Evolutionary conservation across 2,113 vertebrate species (phyloP), one percentile per base, ranked within the genome.

Genomic region (Colinus virginianus): DNA sequence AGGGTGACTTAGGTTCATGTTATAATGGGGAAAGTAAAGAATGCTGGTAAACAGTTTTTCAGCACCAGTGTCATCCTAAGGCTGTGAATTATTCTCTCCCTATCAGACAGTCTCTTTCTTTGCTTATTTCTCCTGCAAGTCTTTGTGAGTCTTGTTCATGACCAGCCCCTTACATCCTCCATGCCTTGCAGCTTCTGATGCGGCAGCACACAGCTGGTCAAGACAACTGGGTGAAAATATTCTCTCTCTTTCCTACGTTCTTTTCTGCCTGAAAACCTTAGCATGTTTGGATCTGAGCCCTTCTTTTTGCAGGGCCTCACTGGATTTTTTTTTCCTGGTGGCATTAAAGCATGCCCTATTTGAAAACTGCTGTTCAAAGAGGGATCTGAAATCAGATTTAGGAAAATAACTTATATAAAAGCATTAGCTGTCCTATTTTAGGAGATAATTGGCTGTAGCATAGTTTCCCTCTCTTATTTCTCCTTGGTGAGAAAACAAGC

Each of bases 391-490:
- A 63, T 5, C 18, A 90, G 70, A 80, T 78, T 71, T 56, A 79
- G 46, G 74, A n/a, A 89, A 90, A 88, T 78, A 86, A 61, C 40
- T 66, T 15, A 4, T 10, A 85, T 34, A 45, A 91, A 90, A 95
- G 69, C 53, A 84, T 15, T 38, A 86, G 72, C 88, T 84, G 88
- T 25, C 88, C 86, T 87, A 78, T 90, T 92, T 94, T 58, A 72
- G 92, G 80, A 87, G 16, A 61, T 78, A 90, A 91, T 81, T 94
- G 90, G 45, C 77, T 93, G 86, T 72, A 86, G 69, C 88, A 58
- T 85, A 84, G 66, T 66, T 84, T 48, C 68, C 38, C 76, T 91
- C 23, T 1, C 42, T 72, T 66, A 58, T 87, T 86, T 90, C 64
- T 15, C 36, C 36, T 53, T 4, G 6, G 26, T 90, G 84, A 94